A percentile compares a stretch with the other conserved stretches of the same genome.
Conservation (phyloP, 2,797 vertebrate genomes). For the Chanos chanos region DNA sequence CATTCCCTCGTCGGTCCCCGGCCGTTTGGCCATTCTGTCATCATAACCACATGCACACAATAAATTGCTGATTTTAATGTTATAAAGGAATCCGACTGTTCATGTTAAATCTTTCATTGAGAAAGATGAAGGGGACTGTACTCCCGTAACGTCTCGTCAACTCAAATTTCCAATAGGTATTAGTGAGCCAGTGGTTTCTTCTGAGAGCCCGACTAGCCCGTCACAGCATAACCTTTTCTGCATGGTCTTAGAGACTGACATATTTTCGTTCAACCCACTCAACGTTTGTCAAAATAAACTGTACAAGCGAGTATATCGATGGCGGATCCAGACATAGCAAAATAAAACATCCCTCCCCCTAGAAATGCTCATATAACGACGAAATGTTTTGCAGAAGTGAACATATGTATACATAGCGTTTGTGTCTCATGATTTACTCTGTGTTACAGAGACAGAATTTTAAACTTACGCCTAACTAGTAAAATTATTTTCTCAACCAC, state of each 20-base stretch:
- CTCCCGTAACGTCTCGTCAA: background rate
- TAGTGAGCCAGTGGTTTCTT: constrained; percentile 35
- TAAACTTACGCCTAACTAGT: too few relatives aligned
- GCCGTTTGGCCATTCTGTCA: constrained; percentile 67
- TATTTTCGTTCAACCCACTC: rapidly evolving
- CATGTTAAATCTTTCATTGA: constrained; percentile 38
- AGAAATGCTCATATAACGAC: too few relatives aligned
- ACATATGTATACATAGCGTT: too few relatives aligned
- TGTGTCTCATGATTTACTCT: too few relatives aligned
- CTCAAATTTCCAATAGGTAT: background rate
- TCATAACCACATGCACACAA: constrained; percentile 21
- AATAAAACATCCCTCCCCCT: too few relatives aligned
- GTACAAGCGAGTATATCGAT: background rate
- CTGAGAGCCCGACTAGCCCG: constrained; percentile 22
- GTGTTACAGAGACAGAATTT: too few relatives aligned
- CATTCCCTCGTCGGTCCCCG: constrained; percentile 62
- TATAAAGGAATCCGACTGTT: background rate
- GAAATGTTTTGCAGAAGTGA: too few relatives aligned
- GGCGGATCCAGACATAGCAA: too few relatives aligned
- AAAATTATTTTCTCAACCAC: too few relatives aligned
- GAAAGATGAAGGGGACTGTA: background rate
- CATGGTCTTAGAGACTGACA: constrained; percentile 54
- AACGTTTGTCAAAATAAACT: background rate
- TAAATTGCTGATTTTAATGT: background rate
- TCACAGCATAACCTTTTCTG: constrained; percentile 31